phyloP scores from a whole-genome alignment of 2,888 invertebrate genomes.

The Torymus auratus region DNA sequence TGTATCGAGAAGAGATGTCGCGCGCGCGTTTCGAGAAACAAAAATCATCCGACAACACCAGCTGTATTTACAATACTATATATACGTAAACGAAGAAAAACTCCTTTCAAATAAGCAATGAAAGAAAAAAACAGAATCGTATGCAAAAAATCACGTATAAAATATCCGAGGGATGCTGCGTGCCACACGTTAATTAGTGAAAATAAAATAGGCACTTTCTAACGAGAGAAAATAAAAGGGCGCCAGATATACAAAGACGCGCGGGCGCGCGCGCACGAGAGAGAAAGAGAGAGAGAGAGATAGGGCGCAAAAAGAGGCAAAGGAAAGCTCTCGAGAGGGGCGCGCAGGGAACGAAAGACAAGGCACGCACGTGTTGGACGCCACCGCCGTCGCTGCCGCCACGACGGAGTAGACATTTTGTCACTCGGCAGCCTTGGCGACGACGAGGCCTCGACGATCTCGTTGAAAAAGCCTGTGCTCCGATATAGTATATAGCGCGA shows the following conservation, averaged over 20 bases:
- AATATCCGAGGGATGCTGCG: constrained; percentile 1
- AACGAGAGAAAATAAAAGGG: constrained; percentile 42
- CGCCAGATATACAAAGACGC: constrained; percentile 35
- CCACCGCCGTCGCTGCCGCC: background rate
- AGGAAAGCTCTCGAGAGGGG: background rate
- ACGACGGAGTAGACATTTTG: constrained; percentile 26
- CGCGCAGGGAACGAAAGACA: constrained; percentile 1
- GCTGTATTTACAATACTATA: background rate
- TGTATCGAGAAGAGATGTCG: background rate
- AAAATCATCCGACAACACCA: background rate
- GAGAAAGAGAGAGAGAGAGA: no score
- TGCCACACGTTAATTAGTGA: constrained; percentile 47
- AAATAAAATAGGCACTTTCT: constrained; percentile 43
- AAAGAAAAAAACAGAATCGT: background rate
- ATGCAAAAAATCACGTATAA: constrained; percentile 20
- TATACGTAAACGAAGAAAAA: background rate
- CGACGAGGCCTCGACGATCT: background rate
- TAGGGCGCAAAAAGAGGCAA: constrained; percentile 18
- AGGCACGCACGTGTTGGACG: constrained; percentile 11
- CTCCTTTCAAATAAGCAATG: no score
- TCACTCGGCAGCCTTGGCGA: constrained; percentile 11
- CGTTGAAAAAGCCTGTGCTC: background rate
- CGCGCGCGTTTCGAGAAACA: background rate
- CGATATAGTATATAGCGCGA: no score
- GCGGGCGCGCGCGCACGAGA: background rate